Base-by-base conservation (phyloP, 1,140 invertebrate species). In the Heliothis virescens region DNA sequence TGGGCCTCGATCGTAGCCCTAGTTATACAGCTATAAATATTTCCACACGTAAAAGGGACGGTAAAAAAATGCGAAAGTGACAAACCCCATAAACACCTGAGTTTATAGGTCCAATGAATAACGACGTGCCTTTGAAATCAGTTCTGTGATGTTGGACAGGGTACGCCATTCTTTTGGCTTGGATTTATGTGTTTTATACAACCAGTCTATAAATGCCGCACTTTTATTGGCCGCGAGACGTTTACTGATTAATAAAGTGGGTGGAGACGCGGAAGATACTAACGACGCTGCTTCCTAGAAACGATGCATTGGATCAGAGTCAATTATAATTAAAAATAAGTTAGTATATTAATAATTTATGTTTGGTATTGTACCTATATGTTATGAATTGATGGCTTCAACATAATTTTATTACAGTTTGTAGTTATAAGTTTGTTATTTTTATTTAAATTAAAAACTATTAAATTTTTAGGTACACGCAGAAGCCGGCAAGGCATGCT, bases 241-340 rank as follows among this genome's bases (percentile, higher is more conserved):
- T 93, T 94, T 91, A 93, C 88, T 91, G 92, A 92, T 94, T 94
- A 92, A 92, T 92, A 93, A 92, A 94, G 90, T 92, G 88, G 89
- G 87, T 82, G 86, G 87, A 87, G 87, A 94, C 87, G 90, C 90
- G 91, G 92, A 94, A 93, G 90, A 88, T 86, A 78, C 83, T 84
- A 89, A 87, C 85, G 82, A 86, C 80, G 82, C 69, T 82, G 87
- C 87, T 93, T 94, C 90, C 90, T 91, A 91, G 91, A 92, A 90
- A 87, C 79, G 48, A 21, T 21, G 52, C 50, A 76, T 79, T 75
- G n/a, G 71, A 65, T 73, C 47, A 50, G 7, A 62, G 21, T 79
- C 48, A 62, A 71, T 71, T 52, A 79, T 55, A 21, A 67, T 67
- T 57, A 69, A 55, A 69, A 47, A 69, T 65, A 63, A 41, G 16